Percentiles rank a stretch among this genome's conserved stretches.
Conservation (phyloP, 2,888 invertebrate genomes). For the Saturnia pavonia region DNA sequence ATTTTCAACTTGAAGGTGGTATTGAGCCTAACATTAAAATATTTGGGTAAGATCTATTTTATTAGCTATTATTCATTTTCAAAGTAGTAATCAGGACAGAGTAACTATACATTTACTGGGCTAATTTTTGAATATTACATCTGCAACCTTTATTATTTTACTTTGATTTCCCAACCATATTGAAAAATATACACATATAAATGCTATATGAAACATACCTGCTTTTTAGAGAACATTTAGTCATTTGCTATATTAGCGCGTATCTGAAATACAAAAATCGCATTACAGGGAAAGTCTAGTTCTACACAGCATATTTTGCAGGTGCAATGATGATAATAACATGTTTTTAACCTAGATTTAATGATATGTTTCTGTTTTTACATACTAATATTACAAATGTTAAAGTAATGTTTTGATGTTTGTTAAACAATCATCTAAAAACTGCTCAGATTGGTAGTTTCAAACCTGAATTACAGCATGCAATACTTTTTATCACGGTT, state of each 20-base stretch:
- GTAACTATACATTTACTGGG: neutral
- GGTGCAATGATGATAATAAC: no score
- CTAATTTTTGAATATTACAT: neutral
- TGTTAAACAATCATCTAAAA: no score
- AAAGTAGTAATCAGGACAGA: neutral
- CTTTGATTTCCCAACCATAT: no score
- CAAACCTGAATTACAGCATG: no score
- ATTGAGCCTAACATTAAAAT: neutral
- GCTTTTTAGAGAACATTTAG: conserved; percentile 49
- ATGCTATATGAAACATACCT: conserved; percentile 31
- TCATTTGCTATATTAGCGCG: conserved; percentile 42
- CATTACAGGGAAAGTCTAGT: neutral
- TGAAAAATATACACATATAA: no score
- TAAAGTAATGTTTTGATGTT: no score
- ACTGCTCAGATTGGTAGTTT: no score
- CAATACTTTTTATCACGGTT: no score
- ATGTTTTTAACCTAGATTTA: no score
- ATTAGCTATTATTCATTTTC: neutral
- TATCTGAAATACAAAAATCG: conserved; percentile 1
- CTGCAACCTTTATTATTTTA: no score
- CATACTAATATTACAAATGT: no score
- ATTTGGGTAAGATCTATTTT: neutral
- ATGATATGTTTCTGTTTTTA: no score
- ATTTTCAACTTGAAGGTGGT: neutral
- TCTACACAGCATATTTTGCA: neutral